These are phyloP conservation scores for Heliconius ethilla DNA, from an alignment of 2,888 invertebrate species.

Conservation along the genomic window DNA sequence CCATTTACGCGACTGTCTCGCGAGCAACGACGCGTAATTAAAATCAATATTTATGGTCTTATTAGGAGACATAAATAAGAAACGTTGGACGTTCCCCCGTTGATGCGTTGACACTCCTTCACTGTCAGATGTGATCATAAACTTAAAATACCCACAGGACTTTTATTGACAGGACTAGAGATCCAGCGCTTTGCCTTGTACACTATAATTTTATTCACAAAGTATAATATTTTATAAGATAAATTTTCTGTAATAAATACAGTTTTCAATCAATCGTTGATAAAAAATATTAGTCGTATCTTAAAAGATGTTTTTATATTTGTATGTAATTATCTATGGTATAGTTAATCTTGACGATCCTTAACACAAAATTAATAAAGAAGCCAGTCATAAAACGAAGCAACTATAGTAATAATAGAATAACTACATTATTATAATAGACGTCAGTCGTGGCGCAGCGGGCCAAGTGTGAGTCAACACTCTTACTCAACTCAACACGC, in stretches of 20 bases:
- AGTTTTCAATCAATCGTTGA: neutral
- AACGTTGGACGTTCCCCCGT: slow-evolving; percentile 45
- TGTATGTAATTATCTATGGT: no score
- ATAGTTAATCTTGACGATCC: no score
- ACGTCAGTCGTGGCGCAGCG: no score
- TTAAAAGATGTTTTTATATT: no score
- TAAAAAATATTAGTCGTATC: no score
- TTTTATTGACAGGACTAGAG: slow-evolving; percentile 55
- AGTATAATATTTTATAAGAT: neutral
- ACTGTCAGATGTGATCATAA: slow-evolving; percentile 53
- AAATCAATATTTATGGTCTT: slow-evolving; percentile 65
- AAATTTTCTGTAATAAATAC: neutral
- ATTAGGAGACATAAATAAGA: slow-evolving; percentile 49
- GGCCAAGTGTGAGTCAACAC: no score
- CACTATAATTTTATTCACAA: slow-evolving; percentile 23
- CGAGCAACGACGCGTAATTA: slow-evolving; percentile 59
- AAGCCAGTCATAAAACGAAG: no score
- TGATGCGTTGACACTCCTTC: slow-evolving; percentile 45
- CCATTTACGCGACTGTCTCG: slow-evolving; percentile 57
- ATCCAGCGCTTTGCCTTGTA: slow-evolving; percentile 25
- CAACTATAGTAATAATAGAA: no score
- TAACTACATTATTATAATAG: no score
- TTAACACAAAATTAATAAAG: no score
- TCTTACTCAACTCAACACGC: no score
- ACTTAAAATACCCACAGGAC: slow-evolving; percentile 55